Conservation (phyloP, 23 tunicate genomes). For the Styela plicata region DNA sequence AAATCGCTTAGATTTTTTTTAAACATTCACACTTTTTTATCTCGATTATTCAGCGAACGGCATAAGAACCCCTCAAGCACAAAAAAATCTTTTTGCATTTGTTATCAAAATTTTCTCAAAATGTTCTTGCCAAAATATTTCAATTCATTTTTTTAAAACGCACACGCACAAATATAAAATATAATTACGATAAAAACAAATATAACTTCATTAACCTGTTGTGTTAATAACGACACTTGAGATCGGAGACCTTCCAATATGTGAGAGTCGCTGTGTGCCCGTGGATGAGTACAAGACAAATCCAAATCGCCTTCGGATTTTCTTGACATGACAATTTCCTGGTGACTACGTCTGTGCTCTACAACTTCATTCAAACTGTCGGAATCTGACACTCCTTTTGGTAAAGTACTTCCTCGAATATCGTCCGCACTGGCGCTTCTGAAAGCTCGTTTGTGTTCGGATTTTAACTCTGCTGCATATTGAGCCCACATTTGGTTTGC, state of each 20-base stretch:
- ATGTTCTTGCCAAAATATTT: no score
- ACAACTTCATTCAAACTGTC: neutral
- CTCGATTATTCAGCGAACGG: no score
- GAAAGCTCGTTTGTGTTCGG: neutral
- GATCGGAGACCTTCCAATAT: neutral
- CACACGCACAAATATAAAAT: no score
- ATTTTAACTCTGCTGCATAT: neutral
- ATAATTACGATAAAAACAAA: no score
- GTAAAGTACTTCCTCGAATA: neutral
- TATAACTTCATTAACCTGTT: no score
- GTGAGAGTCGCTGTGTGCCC: conserved; percentile 1
- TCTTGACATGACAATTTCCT: neutral
- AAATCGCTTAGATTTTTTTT: no score
- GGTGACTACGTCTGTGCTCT: neutral
- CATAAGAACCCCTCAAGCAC: no score
- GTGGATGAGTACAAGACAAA: neutral
- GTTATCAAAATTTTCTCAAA: no score
- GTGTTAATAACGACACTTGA: conserved; percentile 5
- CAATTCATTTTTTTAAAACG: no score
- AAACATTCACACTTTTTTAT: no score
- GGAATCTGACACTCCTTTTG: neutral
- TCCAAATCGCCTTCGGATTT: conserved; percentile 19
- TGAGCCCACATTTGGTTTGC: conserved; percentile 8
- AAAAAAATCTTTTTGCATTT: no score
- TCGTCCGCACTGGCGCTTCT: conserved; percentile 11